Percentiles rank a stretch among this genome's conserved stretches.
phyloP scores from a whole-genome alignment of 1,140 invertebrate species.

The Megathymus violae region DNA sequence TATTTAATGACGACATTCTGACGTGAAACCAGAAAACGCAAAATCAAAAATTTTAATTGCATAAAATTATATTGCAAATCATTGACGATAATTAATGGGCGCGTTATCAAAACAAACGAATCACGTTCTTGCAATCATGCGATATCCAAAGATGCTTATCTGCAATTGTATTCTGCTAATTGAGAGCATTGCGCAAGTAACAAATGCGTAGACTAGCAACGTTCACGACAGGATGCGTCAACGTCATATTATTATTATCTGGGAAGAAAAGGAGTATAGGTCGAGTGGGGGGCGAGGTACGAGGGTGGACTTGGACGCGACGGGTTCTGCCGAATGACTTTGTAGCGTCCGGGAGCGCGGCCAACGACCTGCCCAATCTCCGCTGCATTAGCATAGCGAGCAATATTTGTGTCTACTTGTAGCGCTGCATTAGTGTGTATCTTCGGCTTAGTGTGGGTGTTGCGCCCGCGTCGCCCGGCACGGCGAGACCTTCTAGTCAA shows the following conservation, averaged over 20 bases:
- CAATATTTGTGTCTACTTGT: slow-evolving; percentile 72
- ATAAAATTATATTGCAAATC: not conserved
- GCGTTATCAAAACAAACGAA: slow-evolving; percentile 6
- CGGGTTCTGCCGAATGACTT: slow-evolving; percentile 81
- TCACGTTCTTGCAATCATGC: slow-evolving; percentile 9
- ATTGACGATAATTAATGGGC: not conserved
- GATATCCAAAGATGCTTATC: slow-evolving; percentile 11
- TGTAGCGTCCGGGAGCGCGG: slow-evolving; percentile 82
- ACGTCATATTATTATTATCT: slow-evolving; percentile 31
- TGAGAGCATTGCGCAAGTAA: not conserved
- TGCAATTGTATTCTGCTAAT: slow-evolving; percentile 9
- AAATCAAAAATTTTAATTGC: not conserved
- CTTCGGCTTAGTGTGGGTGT: slow-evolving; percentile 39
- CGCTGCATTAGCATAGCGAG: slow-evolving; percentile 84
- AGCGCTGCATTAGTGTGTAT: slow-evolving; percentile 40
- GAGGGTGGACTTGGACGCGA: slow-evolving; percentile 64
- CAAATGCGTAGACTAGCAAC: slow-evolving; percentile 7
- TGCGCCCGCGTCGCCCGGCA: slow-evolving; percentile 51
- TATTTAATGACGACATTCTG: too few relatives aligned
- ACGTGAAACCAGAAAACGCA: too few relatives aligned
- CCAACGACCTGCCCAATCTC: slow-evolving; percentile 84
- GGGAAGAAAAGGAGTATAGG: slow-evolving; percentile 35
- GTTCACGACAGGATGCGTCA: slow-evolving; percentile 26
- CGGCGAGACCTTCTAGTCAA: slow-evolving; percentile 52
- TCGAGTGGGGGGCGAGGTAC: slow-evolving; percentile 52